Conservation (phyloP, 2,888 invertebrate species). For the Ypsolopha scabrella region DNA sequence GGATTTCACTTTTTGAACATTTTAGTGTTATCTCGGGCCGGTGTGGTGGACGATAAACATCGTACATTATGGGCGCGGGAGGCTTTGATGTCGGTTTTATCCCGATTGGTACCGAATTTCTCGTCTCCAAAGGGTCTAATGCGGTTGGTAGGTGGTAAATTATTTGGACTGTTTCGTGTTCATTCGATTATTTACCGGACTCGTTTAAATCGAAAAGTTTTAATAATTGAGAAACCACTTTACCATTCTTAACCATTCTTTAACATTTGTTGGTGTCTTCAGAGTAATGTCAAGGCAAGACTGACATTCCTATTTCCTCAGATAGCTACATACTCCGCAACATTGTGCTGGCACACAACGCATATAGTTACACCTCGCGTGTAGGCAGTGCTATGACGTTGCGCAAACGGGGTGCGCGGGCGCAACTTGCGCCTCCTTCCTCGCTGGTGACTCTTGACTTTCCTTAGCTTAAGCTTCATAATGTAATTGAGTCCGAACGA, state of each 20-base stretch:
- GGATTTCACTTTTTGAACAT: constrained; percentile 4
- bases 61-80: constrained; percentile 56
- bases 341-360: background rate
- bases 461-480: constrained; percentile 64
- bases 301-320: no score
- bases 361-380: background rate
- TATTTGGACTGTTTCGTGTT: background rate
- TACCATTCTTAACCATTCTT: no score
- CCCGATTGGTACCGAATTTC: constrained; percentile 34
- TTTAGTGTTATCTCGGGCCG: constrained; percentile 1
- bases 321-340: background rate
- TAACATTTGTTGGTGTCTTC: no score
- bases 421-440: constrained; percentile 9
- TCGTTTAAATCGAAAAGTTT: no score
- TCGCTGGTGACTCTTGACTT: constrained; percentile 61
- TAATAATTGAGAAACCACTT: no score
- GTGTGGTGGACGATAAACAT: constrained; percentile 50
- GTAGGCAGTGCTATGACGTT: constrained; percentile 2
- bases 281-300: no score
- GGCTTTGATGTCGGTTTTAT: constrained; percentile 44
- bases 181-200: no score
- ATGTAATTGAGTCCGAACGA: constrained; percentile 68
- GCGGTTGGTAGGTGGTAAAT: background rate
- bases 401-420: constrained; percentile 18
- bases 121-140: constrained; percentile 10